Evolutionary conservation across 2,797 vertebrate species (phyloP), one percentile per base, ranked within the genome.

Genomic region (Cephalopachus bancanus): DNA sequence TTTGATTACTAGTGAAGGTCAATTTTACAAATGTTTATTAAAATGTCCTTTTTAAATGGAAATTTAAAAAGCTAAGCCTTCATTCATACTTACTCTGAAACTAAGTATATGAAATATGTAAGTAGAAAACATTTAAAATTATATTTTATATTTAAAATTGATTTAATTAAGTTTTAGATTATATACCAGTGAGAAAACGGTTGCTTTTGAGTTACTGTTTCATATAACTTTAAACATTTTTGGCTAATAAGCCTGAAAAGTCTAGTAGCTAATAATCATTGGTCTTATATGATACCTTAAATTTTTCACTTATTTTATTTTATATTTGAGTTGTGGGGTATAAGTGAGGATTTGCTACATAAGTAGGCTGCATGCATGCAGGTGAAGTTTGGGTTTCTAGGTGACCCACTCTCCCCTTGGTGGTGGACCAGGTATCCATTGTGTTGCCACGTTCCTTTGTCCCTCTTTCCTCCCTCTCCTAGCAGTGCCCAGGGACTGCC

Each of bases 131-230:
- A 62, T 62, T 30, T 4, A 60, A 83, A 83, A 65, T 64, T 55
- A 10, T 59, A 78, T 51, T 84, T 90, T 37, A 59, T 67, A 33
- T 83, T 89, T 89, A n/a, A 94, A 79, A 90, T 72, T 11, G n/a
- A 7, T 83, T 74, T 59, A 55, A 83, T 74, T 59, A 64, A 83
- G 14, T 71, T 94, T 94, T 44, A 72, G 37, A 14, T 83, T 83
- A 5, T 59, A n/a, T 78, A 59, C 30, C 22, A 37, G 57, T 94
- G 57, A 88, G 9, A 78, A 44, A 88, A 91, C 26, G 69, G 44
- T 24, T 67, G 64, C 64, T 80, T 85, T 94, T 71, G 30, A 67
- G n/a, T 83, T 80, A 44, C 59, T 81, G 7, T 71, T 75, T 89
- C 9, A 26, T 79, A 30, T 24, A 80, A 74, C 64, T 90, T 90